Evolutionary conservation across 2,113 vertebrate species (phyloP), one percentile per base, ranked within the genome.

Genomic region (Brienomyrus brachyistius): DNA sequence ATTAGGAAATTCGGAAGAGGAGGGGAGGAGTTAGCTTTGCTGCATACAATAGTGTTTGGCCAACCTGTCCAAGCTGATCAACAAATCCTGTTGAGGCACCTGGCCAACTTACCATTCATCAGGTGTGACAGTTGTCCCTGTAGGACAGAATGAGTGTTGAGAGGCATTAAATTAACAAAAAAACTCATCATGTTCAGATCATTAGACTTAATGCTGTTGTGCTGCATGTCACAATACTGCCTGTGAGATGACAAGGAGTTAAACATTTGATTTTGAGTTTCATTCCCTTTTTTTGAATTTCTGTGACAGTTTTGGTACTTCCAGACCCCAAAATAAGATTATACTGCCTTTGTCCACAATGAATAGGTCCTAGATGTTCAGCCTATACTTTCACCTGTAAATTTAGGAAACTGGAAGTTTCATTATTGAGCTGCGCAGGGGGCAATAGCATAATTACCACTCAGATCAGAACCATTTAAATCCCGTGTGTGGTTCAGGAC

Each of bases 1-100:
- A 9, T 86, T 51, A 50, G 90, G 94, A 92, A 88, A 9, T 86
- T 86, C 48, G 90, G 93, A 92, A 87, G 74, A 48, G 50, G 94
- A 92, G 92, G 91, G 94, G 47, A 89, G 89, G 89, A 88, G 84
- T 23, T 89, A 50, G 88, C 90, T 91, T 17, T 87, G 59, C 84
- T 91, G 77, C 92, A 88, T 84, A 51, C 35, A 86, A 35, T 80
- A 56, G 89, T 8, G 21, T 89, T 89, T 88, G 91, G 45, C 45
- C 85, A 54, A 40, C 86, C 77, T 19, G 70, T 90, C 85, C 51
- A 80, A 89, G 88, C 88, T 88, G 82, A 91, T 91, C 87, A 88
- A 27, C 54, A 90, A 77, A 89, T 89, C 89, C 54, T 27, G 66
- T 21, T 77, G 43, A 80, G 62, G 62, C 83, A 35, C 5, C 3